Evolutionary conservation across 2,113 vertebrate species (phyloP).

Genomic region (Callorhinus ursinus): DNA sequence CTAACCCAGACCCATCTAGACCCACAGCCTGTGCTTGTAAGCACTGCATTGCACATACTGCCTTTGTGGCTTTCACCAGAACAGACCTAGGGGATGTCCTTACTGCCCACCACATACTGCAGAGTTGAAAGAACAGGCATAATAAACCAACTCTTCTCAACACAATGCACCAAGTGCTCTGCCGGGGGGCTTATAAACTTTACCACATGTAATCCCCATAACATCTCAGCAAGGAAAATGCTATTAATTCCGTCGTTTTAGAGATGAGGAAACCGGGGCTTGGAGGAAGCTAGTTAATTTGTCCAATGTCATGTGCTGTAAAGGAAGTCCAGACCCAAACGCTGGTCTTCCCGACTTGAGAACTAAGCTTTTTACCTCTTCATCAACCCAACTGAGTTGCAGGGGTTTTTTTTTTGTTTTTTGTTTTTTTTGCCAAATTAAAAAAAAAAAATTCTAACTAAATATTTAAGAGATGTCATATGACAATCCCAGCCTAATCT

Average conservation of each 20-base stretch:
- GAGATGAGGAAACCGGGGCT: background rate
- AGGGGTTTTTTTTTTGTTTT: background rate
- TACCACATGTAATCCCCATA: too few relatives aligned
- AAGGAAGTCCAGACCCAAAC: background rate
- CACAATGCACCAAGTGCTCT: accelerated
- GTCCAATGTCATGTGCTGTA: background rate
- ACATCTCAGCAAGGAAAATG: background rate
- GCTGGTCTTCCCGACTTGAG: background rate
- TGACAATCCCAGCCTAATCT: background rate
- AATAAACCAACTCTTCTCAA: background rate
- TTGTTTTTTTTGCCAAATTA: background rate
- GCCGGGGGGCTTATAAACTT: background rate
- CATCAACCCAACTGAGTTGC: background rate
- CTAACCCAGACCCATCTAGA: accelerated
- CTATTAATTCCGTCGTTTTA: too few relatives aligned
- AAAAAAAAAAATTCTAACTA: background rate
- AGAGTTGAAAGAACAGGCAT: background rate
- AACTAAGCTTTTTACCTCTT: background rate
- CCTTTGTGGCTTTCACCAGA: background rate
- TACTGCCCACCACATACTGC: accelerated
- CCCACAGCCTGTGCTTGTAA: accelerated
- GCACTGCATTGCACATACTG: accelerated
- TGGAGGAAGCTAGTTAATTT: background rate
- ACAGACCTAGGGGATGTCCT: background rate
- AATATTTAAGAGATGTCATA: background rate